Evolutionary conservation across 2,113 vertebrate genomes (phyloP), one percentile per base, ranked within the genome.

Genomic region (Anas platyrhynchos): DNA sequence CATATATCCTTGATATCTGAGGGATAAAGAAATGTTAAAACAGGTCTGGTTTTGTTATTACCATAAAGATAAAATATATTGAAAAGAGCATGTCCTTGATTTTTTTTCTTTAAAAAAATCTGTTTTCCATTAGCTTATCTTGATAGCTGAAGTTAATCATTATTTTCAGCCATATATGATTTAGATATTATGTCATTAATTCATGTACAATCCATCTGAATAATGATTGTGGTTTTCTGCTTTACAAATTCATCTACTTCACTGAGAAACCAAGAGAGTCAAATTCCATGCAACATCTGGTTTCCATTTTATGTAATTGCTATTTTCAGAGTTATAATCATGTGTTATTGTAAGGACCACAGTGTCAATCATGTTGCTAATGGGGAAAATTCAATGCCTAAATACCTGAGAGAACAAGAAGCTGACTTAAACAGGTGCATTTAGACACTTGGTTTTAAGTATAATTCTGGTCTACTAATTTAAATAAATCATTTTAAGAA

Each of bases 141-240:
- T 97, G 97, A 97, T 98, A 97, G 97, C 96, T 98, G 97, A 98
- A 98, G 97, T 98, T 98, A 98, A 98, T 98, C 97, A 98, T 98
- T 98, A 98, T 98, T 98, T 98, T 98, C 97, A 97, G 97, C 97
- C 97, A 97, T 98, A 97, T 98, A 98, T 98, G 98, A 99, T 98
- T 98, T 98, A 98, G 98, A 98, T 98, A 98, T 98, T 98, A 98
- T 98, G 98, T 98, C 98, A 98, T 98, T 98, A 98, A 98, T 98
- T 98, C 98, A 97, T 98, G 98, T 98, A 98, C 97, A 98, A 98
- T 98, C 98, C 97, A 98, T 97, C 98, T 98, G 97, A 98, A 98
- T 98, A 98, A 98, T 98, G 98, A 98, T 97, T 98, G 98, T 97
- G 98, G 98, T 98, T 98, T 98, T 98, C 97, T 98, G 97, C 98